Percentiles rank a stretch among this genome's conserved stretches.
phyloP scores from a whole-genome alignment of 2,113 vertebrate species.

The Nibea coibor region DNA sequence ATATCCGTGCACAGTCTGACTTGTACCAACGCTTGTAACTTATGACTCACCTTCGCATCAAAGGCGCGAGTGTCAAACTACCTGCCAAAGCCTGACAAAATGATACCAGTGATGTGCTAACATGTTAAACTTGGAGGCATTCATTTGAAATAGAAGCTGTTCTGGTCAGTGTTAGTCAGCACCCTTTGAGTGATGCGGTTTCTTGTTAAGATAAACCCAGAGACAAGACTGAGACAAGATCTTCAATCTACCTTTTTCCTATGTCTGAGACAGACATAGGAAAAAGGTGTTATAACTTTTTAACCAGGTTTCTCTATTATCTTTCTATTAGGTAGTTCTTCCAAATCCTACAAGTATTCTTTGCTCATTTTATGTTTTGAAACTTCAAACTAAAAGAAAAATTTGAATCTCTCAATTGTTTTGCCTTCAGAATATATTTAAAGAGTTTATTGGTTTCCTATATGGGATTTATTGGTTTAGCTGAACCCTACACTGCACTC shows the following conservation, averaged over 20 bases:
- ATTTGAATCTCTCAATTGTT: background rate
- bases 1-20: conserved; percentile 55
- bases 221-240: background rate
- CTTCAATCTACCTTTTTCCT: background rate
- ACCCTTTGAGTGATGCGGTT: background rate
- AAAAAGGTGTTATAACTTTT: background rate
- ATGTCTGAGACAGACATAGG: conserved; percentile 2
- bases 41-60: conserved; percentile 61
- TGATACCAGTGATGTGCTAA: conserved; percentile 28
- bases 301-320: background rate
- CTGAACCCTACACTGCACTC: background rate
- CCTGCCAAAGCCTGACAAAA: conserved; percentile 47
- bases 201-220: background rate
- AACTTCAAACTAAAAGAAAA: background rate
- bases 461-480: conserved; percentile 29
- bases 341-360: background rate
- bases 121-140: conserved; percentile 28
- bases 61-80: conserved; percentile 52
- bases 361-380: background rate
- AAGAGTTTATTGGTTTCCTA: conserved; percentile 36
- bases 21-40: conserved; percentile 45
- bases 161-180: conserved; percentile 47
- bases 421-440: conserved; percentile 12
- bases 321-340: background rate
- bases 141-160: conserved; percentile 23